These are phyloP conservation scores for Gibbula magus DNA, from an alignment of 2,888 invertebrate genomes.

Conservation along the genomic window DNA sequence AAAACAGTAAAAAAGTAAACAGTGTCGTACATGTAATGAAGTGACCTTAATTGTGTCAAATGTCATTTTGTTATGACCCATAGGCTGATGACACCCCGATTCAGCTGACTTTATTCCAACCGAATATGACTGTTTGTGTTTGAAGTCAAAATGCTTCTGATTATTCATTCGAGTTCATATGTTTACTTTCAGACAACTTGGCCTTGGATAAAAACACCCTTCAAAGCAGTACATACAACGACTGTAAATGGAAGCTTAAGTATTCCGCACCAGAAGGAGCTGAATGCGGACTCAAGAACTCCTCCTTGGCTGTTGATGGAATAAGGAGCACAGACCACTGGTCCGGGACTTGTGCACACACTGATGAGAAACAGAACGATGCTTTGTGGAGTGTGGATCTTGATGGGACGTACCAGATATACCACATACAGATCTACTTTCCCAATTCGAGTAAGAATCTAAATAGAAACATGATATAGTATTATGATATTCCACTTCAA, in stretches of 20 bases:
- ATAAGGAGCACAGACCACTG: not conserved
- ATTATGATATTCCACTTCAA: too few relatives aligned
- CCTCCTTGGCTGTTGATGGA: slow-evolving; percentile 1
- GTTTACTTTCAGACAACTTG: not conserved
- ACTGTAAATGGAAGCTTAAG: not conserved
- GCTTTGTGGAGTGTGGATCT: not conserved
- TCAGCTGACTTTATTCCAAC: too few relatives aligned
- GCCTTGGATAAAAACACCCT: not conserved
- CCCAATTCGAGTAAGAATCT: not conserved
- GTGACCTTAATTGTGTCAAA: too few relatives aligned
- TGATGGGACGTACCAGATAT: not conserved
- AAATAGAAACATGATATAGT: too few relatives aligned
- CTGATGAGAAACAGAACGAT: not conserved
- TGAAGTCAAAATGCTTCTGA: too few relatives aligned
- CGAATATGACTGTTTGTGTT: too few relatives aligned
- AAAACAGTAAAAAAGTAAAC: too few relatives aligned
- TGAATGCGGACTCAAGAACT: not conserved
- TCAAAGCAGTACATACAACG: not conserved
- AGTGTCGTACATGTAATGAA: too few relatives aligned
- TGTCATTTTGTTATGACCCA: too few relatives aligned
- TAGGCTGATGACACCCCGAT: too few relatives aligned
- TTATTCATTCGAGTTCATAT: too few relatives aligned
- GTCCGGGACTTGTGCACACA: not conserved
- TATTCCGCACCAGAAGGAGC: not conserved
- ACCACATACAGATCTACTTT: not conserved